Evolutionary conservation across 2,797 vertebrate species (phyloP), one percentile per base, ranked within the genome.

Genomic region (Pipistrellus pipistrellus): DNA sequence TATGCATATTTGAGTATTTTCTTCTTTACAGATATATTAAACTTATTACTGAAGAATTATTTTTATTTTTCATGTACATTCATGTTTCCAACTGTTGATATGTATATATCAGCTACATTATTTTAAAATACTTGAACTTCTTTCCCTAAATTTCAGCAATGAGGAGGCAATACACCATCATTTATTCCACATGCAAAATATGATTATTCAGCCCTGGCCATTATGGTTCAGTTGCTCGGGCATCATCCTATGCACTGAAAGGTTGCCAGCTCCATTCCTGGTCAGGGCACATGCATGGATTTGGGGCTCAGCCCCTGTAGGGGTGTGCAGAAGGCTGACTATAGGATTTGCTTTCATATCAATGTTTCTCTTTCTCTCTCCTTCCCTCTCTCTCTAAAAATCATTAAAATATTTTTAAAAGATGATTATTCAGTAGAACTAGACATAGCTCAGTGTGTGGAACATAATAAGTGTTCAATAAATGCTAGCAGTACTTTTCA

Each of bases 41-140:
- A 92, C n/a, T 21, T 17, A 94, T 4, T 84, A 64, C 7, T 51
- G 15, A 94, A 93, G 5, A 53, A 15, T 90, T 80, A 72, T 30
- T 91, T 94, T n/a, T 76, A 90, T 55, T 92, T 93, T 93, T 93
- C 35, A 87, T 48, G 4, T 75, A 71, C 20, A 88, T 55, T 35
- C 78, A 46, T 75, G 27, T 5, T 92, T 93, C 23, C 15, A 82
- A 80, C n/a, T 90, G 1, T 64, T 90, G 3, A 17, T 88, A 53
- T 92, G 13, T 30, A 71, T 69, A 86, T 90, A 82, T 41, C 55
- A 69, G n/a, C 5, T 55, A 11, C 10, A 18, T 88, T 41, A 64
- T 57, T 83, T 78, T 41, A 84, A 88, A 91, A 91, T 86, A 90
- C 38, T 87, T 93, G 48, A 87, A 78, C 27, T 71, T 85, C 77